Base-by-base conservation (phyloP, 2,888 invertebrate species). In the Meiosimyza platycephala region DNA sequence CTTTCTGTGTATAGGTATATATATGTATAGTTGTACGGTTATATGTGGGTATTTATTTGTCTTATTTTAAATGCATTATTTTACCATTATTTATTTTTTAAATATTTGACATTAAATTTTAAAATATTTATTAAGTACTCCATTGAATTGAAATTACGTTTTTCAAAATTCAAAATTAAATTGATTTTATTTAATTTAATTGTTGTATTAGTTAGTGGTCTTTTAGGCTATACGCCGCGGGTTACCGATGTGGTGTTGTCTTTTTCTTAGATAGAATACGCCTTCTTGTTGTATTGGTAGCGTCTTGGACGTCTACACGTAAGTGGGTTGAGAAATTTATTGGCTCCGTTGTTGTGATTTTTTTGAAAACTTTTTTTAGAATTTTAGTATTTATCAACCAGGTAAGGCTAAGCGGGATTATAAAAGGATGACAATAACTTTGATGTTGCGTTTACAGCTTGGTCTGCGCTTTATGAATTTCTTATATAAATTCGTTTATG, bases 281-380 rank as follows among this genome's bases (percentile, higher is more conserved):
- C 77, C 81, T 82, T 77, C 78, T 78, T 74, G 79, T 78, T 70
- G 78, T 81, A 71, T 79, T 79, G 78, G 83, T 79, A 81, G 80
- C 83, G 81, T 84, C 83, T 72, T 80, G 82, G 79, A 79, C 84
- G 79, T 81, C 84, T 83, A 84, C 77, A 80, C 79, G 78, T 76
- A 79, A 81, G 78, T 62, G 50, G 79, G 76, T 79, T 77, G 80
- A 78, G 79, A 76, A 40, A 40, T 40, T 80, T 84, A 84, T 78
- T 82, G 86, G 81, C 87, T 87, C 86, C 86, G 86, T 87, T 87
- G 86, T 87, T 85, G 82, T 84, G 82, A 82, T 82, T 85, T 86
- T 86, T 72, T 75, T 74, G 48, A 72, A 75, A 77, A 74, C 75
- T 78, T 76, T 73, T 71, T 51, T 68, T 54, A 68, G 66, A 78